Conservation (phyloP, 2,113 vertebrate species). For the Otus sunia region DNA sequence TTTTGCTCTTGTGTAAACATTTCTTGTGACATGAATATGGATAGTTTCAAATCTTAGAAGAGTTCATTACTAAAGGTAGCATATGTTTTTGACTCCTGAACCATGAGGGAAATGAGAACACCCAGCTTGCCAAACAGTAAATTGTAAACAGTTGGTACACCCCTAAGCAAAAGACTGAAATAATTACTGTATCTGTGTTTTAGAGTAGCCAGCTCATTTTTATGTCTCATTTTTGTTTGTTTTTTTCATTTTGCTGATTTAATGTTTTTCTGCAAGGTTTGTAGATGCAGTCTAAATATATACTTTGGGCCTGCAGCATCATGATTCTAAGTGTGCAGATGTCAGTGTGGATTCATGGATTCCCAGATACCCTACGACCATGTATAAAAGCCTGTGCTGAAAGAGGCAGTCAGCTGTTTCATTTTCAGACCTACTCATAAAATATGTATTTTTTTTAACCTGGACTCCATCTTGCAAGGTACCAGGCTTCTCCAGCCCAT, state of each 20-base stretch:
- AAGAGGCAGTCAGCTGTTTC: constrained; percentile 28
- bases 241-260: constrained; percentile 67
- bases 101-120: constrained; percentile 74
- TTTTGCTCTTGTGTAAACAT: constrained; percentile 77
- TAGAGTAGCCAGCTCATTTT: constrained; percentile 69
- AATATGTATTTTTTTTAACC: not conserved
- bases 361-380: constrained; percentile 22
- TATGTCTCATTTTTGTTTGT: constrained; percentile 61
- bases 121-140: constrained; percentile 73
- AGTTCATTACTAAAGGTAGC: constrained; percentile 75
- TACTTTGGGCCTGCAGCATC: constrained; percentile 47
- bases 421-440: constrained; percentile 26
- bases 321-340: constrained; percentile 59
- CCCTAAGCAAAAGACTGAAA: constrained; percentile 72
- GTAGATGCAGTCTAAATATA: constrained; percentile 61
- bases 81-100: constrained; percentile 79
- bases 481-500: not conserved
- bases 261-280: constrained; percentile 61
- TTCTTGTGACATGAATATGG: constrained; percentile 76
- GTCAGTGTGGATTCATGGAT: constrained; percentile 57
- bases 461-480: not conserved
- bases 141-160: constrained; percentile 76
- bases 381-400: constrained; percentile 5
- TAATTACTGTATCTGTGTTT: constrained; percentile 73
- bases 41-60: constrained; percentile 74